Conservation (phyloP, 2,113 vertebrate species). For the Chloropsis hardwickii region DNA sequence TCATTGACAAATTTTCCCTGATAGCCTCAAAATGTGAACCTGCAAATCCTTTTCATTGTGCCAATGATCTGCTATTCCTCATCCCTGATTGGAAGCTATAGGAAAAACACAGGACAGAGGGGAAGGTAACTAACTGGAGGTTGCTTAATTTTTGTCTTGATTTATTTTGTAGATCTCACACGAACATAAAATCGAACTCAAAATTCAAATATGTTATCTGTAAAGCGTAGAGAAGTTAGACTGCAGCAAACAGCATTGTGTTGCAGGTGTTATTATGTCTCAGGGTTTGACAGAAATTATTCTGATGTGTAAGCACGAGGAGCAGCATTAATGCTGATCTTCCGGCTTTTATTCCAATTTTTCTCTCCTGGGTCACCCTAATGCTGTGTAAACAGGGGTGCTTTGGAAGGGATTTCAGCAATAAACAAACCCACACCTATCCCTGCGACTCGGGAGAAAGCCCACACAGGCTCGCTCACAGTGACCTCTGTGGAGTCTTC, state of each 20-base stretch:
- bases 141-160: neutral
- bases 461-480: neutral
- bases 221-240: neutral
- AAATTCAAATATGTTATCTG: neutral
- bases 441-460: neutral
- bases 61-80: neutral
- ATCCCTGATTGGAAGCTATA: neutral
- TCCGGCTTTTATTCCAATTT: neutral
- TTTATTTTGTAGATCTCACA: neutral
- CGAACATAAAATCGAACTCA: neutral
- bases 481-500: neutral
- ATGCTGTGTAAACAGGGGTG: neutral
- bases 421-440: neutral
- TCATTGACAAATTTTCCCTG: neutral
- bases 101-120: neutral
- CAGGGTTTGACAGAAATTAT: neutral
- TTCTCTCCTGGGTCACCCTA: neutral
- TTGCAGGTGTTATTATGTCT: neutral
- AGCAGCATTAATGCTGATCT: neutral
- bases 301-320: neutral
- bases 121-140: neutral
- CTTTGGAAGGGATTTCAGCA: constrained; percentile 12
- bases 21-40: neutral
- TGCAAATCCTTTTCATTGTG: neutral
- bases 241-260: neutral